These are phyloP conservation scores for Syrista parreyssii DNA, from an alignment of 2,888 invertebrate species.

Conservation along the genomic window DNA sequence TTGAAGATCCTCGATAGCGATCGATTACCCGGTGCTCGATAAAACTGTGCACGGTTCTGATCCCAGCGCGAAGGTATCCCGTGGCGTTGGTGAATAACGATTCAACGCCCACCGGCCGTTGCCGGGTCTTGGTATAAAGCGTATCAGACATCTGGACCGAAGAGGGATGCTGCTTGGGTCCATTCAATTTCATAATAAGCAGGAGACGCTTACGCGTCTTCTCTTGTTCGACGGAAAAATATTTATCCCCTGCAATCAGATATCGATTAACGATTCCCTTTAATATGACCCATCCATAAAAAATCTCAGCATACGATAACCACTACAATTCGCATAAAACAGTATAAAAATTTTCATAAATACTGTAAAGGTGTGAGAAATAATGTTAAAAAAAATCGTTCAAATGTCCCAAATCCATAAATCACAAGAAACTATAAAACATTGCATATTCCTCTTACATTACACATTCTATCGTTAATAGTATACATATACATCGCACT, in stretches of 20 bases:
- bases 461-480: neutral
- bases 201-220: neutral
- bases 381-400: neutral
- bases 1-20: neutral
- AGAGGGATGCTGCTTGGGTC: slow-evolving; percentile 15
- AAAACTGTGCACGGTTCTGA: neutral
- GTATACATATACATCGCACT: neutral
- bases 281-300: neutral
- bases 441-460: neutral
- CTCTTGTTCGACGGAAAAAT: slow-evolving; percentile 5
- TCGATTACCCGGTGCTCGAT: neutral
- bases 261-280: slow-evolving; percentile 50
- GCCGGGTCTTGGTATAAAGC: slow-evolving; percentile 1
- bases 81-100: slow-evolving; percentile 15
- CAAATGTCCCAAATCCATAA: neutral
- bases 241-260: slow-evolving; percentile 25
- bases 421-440: neutral
- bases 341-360: neutral
- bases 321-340: neutral
- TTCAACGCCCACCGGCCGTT: neutral
- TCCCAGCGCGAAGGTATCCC: slow-evolving; percentile 5
- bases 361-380: neutral
- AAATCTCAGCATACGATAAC: neutral
- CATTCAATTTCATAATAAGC: slow-evolving; percentile 28
- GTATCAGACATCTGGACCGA: slow-evolving; percentile 26